phyloP scores from a whole-genome alignment of 2,797 vertebrate species.

The Phalanger gymnotis region DNA sequence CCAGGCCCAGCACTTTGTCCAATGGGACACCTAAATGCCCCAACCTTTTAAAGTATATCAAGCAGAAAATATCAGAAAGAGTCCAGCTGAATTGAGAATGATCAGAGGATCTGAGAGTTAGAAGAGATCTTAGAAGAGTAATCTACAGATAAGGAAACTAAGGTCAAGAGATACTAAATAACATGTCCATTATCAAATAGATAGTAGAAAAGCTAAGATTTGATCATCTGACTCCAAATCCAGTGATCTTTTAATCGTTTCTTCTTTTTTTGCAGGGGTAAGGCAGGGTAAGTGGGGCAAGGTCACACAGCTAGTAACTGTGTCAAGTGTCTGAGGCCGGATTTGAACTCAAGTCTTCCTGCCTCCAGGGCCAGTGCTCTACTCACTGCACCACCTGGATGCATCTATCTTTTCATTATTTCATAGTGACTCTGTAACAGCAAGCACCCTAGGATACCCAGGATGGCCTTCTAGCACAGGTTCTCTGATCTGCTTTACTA shows the following conservation, averaged over 20 bases:
- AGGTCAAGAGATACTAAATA: neutral
- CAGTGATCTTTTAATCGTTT: neutral
- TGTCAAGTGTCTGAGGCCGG: too few relatives aligned
- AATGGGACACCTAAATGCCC: neutral
- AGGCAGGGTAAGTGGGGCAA: too few relatives aligned
- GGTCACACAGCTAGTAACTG: too few relatives aligned
- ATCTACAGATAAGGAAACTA: neutral
- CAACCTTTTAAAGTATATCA: neutral
- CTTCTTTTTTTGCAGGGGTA: too few relatives aligned
- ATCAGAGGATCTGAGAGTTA: neutral
- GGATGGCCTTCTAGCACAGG: too few relatives aligned
- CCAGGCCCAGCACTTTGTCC: neutral
- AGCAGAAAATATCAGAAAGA: neutral
- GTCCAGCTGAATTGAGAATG: neutral
- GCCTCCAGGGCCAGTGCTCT: too few relatives aligned
- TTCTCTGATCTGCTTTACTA: too few relatives aligned
- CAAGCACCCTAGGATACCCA: too few relatives aligned
- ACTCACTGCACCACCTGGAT: too few relatives aligned
- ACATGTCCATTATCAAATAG: neutral
- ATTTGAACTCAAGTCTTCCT: too few relatives aligned
- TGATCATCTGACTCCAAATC: neutral
- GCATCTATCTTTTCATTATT: too few relatives aligned
- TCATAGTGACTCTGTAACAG: too few relatives aligned
- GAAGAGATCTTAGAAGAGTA: neutral
- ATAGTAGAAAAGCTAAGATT: neutral